Conservation (phyloP, 2,888 invertebrate species). For the Eupsilia transversa region DNA sequence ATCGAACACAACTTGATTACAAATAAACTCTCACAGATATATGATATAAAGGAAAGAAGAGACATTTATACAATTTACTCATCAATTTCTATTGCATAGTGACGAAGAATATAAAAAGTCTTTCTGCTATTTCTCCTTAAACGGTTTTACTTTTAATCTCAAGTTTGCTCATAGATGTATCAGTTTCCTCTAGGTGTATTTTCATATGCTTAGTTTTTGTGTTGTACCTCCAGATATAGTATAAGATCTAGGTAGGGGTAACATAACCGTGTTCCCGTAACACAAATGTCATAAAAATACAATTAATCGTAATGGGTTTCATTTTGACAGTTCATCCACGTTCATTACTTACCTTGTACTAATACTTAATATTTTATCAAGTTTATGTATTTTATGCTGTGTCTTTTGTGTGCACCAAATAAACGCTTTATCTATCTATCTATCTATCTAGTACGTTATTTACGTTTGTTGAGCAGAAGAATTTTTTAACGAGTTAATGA, state of each 20-base stretch:
- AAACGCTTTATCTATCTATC: too few species aligned
- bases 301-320: too few species aligned
- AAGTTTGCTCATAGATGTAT: neutral
- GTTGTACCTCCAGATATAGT: too few species aligned
- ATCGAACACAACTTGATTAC: neutral
- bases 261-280: neutral
- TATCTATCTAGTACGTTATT: too few species aligned
- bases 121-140: neutral
- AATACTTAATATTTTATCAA: too few species aligned
- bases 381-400: too few species aligned
- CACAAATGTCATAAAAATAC: too few species aligned
- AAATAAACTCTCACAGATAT: neutral
- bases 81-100: neutral
- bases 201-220: neutral
- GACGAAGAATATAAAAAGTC: neutral
- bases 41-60: neutral
- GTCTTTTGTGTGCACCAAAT: too few species aligned
- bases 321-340: too few species aligned
- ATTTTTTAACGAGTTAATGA: too few species aligned
- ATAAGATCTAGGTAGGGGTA: neutral
- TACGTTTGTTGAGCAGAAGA: too few species aligned
- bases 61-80: neutral
- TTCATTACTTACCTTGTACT: too few species aligned
- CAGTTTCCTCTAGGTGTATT: neutral
- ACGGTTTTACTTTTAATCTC: neutral